phyloP scores from a whole-genome alignment of 1,140 invertebrate species.

The Trichonephila clavipes region DNA sequence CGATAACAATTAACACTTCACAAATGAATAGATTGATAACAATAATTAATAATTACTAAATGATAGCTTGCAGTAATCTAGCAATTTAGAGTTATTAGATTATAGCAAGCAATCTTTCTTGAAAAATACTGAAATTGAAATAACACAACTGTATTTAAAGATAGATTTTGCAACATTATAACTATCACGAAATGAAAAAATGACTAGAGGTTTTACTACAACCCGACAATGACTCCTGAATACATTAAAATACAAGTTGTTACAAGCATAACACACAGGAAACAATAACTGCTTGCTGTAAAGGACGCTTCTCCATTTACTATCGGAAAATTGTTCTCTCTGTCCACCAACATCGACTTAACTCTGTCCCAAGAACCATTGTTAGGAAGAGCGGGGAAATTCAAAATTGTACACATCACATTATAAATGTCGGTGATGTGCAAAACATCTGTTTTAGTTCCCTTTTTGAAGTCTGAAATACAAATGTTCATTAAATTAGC shows the following conservation, averaged over 20 bases:
- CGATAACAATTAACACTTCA: too few relatives aligned
- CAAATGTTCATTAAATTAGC: too few relatives aligned
- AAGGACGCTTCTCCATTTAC: neutral
- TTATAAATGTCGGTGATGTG: conserved; percentile 77
- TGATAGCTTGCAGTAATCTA: too few relatives aligned
- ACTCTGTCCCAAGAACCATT: conserved; percentile 73
- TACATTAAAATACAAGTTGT: neutral
- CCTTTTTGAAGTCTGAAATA: conserved; percentile 38
- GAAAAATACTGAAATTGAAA: too few relatives aligned
- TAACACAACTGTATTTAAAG: too few relatives aligned
- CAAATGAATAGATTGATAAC: too few relatives aligned
- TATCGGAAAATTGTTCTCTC: neutral
- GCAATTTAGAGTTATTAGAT: too few relatives aligned
- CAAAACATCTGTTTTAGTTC: conserved; percentile 43
- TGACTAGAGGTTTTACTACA: neutral
- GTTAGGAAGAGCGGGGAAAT: conserved; percentile 72
- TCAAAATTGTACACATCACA: conserved; percentile 72
- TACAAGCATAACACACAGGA: neutral
- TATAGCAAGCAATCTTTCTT: too few relatives aligned
- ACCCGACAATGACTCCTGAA: neutral
- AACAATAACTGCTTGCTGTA: neutral
- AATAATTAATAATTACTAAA: too few relatives aligned
- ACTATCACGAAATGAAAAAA: neutral
- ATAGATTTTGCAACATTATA: too few relatives aligned
- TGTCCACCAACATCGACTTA: neutral